Evolutionary conservation across 2,797 vertebrate genomes (phyloP).

Genomic region (Phataginus tetradactyla): DNA sequence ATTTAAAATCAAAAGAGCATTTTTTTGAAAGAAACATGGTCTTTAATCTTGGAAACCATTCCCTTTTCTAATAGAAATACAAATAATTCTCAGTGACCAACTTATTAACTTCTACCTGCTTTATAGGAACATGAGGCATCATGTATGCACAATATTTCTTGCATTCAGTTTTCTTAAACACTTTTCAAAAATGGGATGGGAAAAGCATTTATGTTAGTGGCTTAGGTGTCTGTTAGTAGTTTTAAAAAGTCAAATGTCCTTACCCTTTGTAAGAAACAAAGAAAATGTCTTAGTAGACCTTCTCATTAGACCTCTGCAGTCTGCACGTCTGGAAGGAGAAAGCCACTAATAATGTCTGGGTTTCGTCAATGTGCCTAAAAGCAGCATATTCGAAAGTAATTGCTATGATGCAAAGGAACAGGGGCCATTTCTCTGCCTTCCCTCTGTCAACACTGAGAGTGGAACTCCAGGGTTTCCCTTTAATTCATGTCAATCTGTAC

Average conservation of each 20-base stretch:
- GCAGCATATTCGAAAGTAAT: neutral
- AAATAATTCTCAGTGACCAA: neutral
- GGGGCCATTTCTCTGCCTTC: neutral
- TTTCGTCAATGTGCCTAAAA: neutral
- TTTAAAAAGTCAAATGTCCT: slow-evolving; percentile 20
- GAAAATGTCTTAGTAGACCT: neutral
- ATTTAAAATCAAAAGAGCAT: neutral
- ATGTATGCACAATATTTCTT: neutral
- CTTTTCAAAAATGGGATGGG: neutral
- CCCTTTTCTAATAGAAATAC: neutral
- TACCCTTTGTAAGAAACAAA: neutral
- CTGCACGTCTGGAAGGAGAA: neutral
- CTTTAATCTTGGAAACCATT: neutral
- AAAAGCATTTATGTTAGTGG: neutral
- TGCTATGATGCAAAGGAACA: neutral
- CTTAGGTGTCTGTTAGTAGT: neutral
- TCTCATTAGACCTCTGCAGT: neutral
- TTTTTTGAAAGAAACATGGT: neutral
- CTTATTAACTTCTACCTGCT: neutral
- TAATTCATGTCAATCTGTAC: neutral
- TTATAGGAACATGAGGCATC: neutral
- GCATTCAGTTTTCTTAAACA: neutral
- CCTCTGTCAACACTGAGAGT: neutral
- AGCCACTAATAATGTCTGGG: neutral
- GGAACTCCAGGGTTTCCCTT: neutral